Evolutionary conservation across 2,797 vertebrate genomes (phyloP).

Genomic region (Sternarchorhynchus goeldii): DNA sequence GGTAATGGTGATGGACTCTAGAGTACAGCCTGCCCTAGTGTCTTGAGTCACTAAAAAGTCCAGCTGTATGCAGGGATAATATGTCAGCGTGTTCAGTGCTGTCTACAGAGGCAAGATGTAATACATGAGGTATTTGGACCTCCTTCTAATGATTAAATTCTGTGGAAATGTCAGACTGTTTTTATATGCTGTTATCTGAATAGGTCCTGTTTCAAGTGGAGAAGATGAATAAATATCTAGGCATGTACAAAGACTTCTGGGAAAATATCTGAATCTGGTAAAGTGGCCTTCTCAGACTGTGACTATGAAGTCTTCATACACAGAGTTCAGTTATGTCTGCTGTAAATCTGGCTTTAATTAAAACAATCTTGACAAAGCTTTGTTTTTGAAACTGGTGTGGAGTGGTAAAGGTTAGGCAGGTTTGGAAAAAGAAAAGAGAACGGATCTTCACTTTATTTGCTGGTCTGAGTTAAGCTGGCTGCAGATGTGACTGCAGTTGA

Average conservation of each 20-base stretch:
- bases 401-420: not conserved
- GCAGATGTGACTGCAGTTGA: slow-evolving; percentile 37
- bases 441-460: not conserved
- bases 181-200: slow-evolving; percentile 52
- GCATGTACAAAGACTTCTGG: slow-evolving; percentile 35
- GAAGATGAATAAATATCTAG: slow-evolving; percentile 52
- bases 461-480: not conserved
- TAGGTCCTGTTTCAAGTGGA: slow-evolving; percentile 51
- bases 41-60: slow-evolving; percentile 36
- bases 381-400: not conserved
- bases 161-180: slow-evolving; percentile 53
- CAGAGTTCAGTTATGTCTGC: not conserved
- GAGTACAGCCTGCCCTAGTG: slow-evolving; percentile 29
- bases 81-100: slow-evolving; percentile 26
- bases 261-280: slow-evolving; percentile 28
- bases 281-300: not conserved
- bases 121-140: slow-evolving; percentile 54
- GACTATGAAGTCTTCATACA: not conserved
- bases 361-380: not conserved
- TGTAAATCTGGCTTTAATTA: not conserved
- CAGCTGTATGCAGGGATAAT: slow-evolving; percentile 45
- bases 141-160: slow-evolving; percentile 45
- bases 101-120: slow-evolving; percentile 50
- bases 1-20: slow-evolving; percentile 40
- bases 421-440: slow-evolving; percentile 14